Conservation (phyloP, 2,888 invertebrate species). For the Diploptera punctata region DNA sequence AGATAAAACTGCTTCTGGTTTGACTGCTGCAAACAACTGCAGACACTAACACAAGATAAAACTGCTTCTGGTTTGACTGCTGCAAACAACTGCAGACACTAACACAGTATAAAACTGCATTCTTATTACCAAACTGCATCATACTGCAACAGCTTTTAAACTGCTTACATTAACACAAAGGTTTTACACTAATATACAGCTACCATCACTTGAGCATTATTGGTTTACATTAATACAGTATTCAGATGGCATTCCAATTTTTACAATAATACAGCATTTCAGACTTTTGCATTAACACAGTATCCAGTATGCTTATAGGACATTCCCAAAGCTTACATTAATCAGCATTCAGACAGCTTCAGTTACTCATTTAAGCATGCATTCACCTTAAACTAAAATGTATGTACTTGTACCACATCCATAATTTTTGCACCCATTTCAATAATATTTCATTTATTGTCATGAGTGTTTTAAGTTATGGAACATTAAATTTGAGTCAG, state of each 20-base stretch:
- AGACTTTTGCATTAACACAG: background rate
- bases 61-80: too few species aligned
- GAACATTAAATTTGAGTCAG: background rate
- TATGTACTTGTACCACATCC: background rate
- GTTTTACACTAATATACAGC: too few species aligned
- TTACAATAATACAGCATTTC: background rate
- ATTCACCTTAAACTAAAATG: slow-evolving; percentile 1
- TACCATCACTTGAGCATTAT: too few species aligned
- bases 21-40: too few species aligned
- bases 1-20: slow-evolving; percentile 13
- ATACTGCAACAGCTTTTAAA: background rate
- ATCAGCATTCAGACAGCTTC: background rate
- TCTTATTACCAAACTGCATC: too few species aligned
- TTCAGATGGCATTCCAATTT: background rate
- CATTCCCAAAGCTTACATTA: slow-evolving; percentile 3
- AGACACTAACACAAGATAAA: too few species aligned
- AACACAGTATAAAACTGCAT: background rate
- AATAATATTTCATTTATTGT: background rate
- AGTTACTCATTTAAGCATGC: slow-evolving; percentile 5
- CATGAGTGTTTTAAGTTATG: background rate
- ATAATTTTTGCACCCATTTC: background rate
- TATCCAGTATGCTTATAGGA: background rate
- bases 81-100: too few species aligned
- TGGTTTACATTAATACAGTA: slow-evolving; percentile 1
- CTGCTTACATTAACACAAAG: background rate